Conservation (phyloP, 2,888 invertebrate species). For the Gastracanthus pulcherrimus region DNA sequence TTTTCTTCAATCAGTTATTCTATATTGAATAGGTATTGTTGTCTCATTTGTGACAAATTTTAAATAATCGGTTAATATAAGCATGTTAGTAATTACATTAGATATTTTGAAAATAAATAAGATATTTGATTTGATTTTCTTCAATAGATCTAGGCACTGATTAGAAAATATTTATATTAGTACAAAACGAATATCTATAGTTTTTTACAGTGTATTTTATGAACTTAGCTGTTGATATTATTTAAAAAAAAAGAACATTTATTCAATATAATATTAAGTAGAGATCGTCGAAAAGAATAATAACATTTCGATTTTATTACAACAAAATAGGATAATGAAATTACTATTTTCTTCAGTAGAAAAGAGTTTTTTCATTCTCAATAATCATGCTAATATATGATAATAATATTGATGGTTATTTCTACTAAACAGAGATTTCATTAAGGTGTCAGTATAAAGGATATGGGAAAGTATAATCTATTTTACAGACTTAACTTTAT, state of each 20-base stretch:
- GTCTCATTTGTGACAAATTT: not conserved
- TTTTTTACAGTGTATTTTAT: too few species aligned
- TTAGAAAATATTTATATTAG: too few species aligned
- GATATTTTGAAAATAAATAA: not conserved
- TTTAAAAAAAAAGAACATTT: too few species aligned
- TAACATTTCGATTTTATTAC: too few species aligned
- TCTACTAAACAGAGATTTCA: not conserved
- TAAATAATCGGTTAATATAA: not conserved
- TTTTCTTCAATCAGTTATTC: not conserved
- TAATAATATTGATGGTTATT: not conserved
- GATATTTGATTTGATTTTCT: not conserved
- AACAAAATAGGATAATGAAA: too few species aligned
- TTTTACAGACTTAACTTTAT: not conserved
- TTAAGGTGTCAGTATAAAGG: not conserved
- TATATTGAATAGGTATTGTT: not conserved
- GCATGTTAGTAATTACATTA: slow-evolving; percentile 13
- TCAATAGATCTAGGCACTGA: too few species aligned
- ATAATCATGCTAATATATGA: not conserved
- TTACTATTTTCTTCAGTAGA: too few species aligned
- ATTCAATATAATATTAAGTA: too few species aligned
- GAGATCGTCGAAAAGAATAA: too few species aligned
- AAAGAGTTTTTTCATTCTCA: not conserved
- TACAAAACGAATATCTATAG: too few species aligned
- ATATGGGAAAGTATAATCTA: not conserved
- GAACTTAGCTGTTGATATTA: too few species aligned